Conservation (phyloP, 37 sponge, comb jelly and placozoan species). For the Halichondria panicea region DNA sequence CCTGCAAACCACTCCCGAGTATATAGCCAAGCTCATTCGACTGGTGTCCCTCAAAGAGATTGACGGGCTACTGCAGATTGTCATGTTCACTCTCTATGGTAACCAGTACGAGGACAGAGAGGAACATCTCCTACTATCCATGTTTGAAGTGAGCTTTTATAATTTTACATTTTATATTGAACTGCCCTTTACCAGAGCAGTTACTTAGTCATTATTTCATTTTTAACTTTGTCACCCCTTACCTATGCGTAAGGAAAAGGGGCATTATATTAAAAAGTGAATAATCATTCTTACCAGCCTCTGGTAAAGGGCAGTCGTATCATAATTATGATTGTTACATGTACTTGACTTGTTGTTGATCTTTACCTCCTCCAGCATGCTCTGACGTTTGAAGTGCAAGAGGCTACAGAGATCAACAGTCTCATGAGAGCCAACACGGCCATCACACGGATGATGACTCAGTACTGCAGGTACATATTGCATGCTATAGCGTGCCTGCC, state of each 20-base stretch:
- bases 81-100: conserved; percentile 93
- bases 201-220: too few relatives aligned
- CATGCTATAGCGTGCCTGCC: too few relatives aligned
- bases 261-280: too few relatives aligned
- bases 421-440: conserved; percentile 94
- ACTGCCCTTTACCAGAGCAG: too few relatives aligned
- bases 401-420: conserved; percentile 80
- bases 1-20: conserved; percentile 86
- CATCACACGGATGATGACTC: conserved; percentile 96
- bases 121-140: conserved; percentile 81
- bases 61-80: conserved; percentile 84
- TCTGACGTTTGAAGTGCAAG: conserved; percentile 84
- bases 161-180: background rate
- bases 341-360: background rate
- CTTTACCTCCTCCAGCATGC: conserved; percentile 50
- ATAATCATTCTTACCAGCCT: background rate
- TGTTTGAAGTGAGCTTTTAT: conserved; percentile 79
- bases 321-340: background rate
- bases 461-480: conserved; percentile 78
- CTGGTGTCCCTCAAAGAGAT: conserved; percentile 80
- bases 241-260: too few relatives aligned
- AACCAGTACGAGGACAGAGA: conserved; percentile 94
- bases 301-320: background rate
- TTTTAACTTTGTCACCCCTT: too few relatives aligned
- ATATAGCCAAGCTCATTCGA: conserved; percentile 85